Conservation (phyloP, 2,888 invertebrate species). For the Frankliniella fusca region DNA sequence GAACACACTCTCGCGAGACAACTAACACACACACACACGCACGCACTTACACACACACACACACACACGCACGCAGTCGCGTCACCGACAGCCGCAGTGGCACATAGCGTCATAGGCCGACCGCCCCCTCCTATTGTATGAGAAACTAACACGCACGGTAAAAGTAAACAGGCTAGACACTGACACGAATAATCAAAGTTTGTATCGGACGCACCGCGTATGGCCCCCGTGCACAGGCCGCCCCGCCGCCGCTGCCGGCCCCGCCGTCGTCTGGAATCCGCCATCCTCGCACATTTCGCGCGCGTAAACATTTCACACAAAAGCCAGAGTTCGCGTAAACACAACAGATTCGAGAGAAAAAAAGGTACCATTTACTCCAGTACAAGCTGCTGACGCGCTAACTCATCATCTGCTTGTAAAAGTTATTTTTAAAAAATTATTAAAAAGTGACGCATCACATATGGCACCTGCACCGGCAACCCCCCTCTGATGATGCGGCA, state of each 20-base stretch:
- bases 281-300: background rate
- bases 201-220: background rate
- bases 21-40: slow-evolving; percentile 30
- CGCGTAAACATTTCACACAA: background rate
- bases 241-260: background rate
- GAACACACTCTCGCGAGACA: no score
- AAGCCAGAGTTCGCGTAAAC: background rate
- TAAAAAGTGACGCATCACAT: no score
- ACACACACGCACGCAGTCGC: slow-evolving; percentile 30
- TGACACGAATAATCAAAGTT: slow-evolving; percentile 10
- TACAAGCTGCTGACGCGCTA: no score
- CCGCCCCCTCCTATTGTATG: no score
- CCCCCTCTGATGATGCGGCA: no score
- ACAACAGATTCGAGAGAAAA: background rate
- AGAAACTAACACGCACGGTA: background rate
- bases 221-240: background rate
- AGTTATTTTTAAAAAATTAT: no score
- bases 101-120: background rate
- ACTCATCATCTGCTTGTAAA: no score
- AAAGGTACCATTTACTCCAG: no score
- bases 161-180: background rate
- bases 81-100: slow-evolving; percentile 18
- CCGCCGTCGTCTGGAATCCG: background rate
- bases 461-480: no score
- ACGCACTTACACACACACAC: slow-evolving; percentile 33